phyloP scores from a whole-genome alignment of 2,797 vertebrate species.

The Okamejei kenojei region DNA sequence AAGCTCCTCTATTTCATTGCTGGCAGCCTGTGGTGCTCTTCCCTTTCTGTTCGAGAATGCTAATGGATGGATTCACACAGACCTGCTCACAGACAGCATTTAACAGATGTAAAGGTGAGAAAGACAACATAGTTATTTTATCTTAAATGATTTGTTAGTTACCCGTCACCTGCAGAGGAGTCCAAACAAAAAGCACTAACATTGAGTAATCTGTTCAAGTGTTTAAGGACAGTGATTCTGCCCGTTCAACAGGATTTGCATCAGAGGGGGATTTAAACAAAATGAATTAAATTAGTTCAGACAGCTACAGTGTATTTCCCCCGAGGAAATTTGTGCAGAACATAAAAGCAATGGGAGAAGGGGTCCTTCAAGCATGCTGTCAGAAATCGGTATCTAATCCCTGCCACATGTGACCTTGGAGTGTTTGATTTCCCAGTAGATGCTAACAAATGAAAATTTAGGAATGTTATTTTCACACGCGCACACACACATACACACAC shows the following conservation, averaged over 20 bases:
- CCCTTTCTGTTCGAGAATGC: background rate
- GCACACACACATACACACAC: no score
- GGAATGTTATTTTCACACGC: background rate
- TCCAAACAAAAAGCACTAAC: background rate
- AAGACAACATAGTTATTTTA: background rate
- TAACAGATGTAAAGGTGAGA: background rate
- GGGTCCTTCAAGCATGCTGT: conserved; percentile 1
- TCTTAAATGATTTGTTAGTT: background rate
- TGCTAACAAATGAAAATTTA: conserved; percentile 3
- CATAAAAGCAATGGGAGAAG: background rate
- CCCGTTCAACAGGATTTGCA: background rate
- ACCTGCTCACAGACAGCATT: background rate
- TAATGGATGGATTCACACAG: background rate
- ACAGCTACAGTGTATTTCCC: conserved; percentile 1
- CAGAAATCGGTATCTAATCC: background rate
- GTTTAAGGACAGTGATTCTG: conserved; percentile 15
- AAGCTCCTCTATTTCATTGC: background rate
- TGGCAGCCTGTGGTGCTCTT: background rate
- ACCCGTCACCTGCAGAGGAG: background rate
- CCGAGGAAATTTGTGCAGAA: conserved; percentile 19
- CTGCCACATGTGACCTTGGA: conserved; percentile 2
- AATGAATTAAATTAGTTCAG: conserved; percentile 14
- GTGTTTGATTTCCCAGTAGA: background rate
- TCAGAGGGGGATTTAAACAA: background rate
- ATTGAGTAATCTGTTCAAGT: background rate